Percentiles rank a stretch among this genome's conserved stretches.
Evolutionary conservation across 2,113 vertebrate genomes (phyloP).

Genomic region (Pteropus alecto): DNA sequence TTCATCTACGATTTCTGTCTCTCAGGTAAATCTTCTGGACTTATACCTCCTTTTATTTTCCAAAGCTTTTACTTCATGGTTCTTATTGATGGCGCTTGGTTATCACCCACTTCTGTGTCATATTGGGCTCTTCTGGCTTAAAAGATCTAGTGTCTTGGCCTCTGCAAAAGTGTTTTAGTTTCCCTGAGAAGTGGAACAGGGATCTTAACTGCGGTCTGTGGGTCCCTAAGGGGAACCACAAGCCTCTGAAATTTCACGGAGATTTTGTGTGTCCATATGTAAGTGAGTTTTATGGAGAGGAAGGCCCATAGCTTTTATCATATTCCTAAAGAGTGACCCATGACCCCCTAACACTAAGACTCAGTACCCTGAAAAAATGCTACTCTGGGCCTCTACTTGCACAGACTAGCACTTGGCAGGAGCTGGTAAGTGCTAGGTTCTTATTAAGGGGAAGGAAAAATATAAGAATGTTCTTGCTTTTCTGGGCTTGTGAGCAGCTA

Average conservation of each 20-base stretch:
- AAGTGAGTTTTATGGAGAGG: background rate
- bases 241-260: background rate
- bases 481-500: background rate
- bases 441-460: background rate
- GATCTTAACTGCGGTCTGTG: background rate
- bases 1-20: background rate
- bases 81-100: background rate
- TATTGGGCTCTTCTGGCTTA: background rate
- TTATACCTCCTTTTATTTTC: background rate
- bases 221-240: background rate
- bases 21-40: background rate
- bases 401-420: background rate
- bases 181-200: background rate
- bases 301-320: background rate
- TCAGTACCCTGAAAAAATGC: background rate
- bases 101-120: background rate
- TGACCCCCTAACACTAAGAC: background rate
- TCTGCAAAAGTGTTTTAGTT: background rate
- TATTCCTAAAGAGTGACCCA: background rate
- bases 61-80: background rate
- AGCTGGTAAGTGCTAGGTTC: background rate
- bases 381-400: background rate
- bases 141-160: background rate
- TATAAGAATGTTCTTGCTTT: background rate
- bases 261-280: background rate